Evolutionary conservation across 2,888 invertebrate species (phyloP), one percentile per base, ranked within the genome.

Genomic region (Netelia inedita): DNA sequence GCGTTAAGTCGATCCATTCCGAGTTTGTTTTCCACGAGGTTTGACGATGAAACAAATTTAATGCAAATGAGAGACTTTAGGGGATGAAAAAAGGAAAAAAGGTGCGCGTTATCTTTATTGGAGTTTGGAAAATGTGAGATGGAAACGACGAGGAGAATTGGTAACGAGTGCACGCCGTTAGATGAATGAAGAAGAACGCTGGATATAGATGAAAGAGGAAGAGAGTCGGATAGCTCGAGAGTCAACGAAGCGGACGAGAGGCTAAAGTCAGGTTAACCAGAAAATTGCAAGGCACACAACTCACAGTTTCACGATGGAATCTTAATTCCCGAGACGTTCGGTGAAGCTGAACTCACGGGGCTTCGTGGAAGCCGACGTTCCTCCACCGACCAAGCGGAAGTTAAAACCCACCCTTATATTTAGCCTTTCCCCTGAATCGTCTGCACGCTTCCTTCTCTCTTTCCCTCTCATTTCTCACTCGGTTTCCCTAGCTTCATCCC

Each of bases 231-330:
- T 66, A 23, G 85, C 83, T 57, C 63, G 28, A 74, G 65, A 84
- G 43, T 19, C 74, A 69, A 80, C 78, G 73, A 82, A 50, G 79
- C 69, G 23, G 46, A 61, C 79, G 85, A 79, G 72, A 83, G 86
- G 71, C 80, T 73, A 86, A 86, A 87, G 87, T 85, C 88, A 88
- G 89, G 89, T 89, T 90, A 90, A 90, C 91, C 90, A 87, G 89
- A 90, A 91, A 91, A 91, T 91, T 89, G 90, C 91, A 89, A 90
- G 88, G 88, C 89, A 90, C 88, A 90, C 90, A 91, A 91, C 88
- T 89, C 89, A 66, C 79, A 85, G 85, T 86, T 88, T 86, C 87
- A 88, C 88, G 88, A 90, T 90, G 89, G 91, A 91, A 91, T 91
- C 91, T 91, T 90, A 90, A 91, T 90, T 91, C 89, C 79, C 23